phyloP scores from a whole-genome alignment of 1,140 invertebrate species.

The Belonocnema kinseyi region DNA sequence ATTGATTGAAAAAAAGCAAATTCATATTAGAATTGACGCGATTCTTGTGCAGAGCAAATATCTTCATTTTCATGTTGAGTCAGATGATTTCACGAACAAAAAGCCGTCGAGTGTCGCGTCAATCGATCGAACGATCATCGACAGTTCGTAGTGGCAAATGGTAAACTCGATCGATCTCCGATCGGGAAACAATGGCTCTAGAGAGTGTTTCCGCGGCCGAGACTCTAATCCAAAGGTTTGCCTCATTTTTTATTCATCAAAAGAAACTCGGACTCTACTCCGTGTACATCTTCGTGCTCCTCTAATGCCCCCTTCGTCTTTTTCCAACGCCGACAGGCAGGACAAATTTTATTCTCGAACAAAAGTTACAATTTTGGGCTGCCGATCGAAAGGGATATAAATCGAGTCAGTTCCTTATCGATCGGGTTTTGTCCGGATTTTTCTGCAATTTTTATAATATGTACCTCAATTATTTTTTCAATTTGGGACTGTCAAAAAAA shows the following conservation, averaged over 20 bases:
- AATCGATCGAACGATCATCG: constrained; percentile 66
- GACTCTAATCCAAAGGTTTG: constrained; percentile 76
- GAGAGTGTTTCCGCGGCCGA: constrained; percentile 75
- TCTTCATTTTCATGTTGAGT: constrained; percentile 14
- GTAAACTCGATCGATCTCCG: constrained; percentile 60
- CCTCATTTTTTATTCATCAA: constrained; percentile 67
- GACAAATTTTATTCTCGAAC: not conserved
- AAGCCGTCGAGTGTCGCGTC: constrained; percentile 51
- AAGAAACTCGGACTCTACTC: constrained; percentile 39
- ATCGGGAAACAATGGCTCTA: constrained; percentile 72
- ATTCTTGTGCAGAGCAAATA: constrained; percentile 26
- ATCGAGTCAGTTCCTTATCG: not conserved
- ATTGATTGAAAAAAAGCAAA: constrained; percentile 23
- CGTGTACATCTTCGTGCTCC: constrained; percentile 8
- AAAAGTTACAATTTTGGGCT: not conserved
- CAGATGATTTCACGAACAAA: constrained; percentile 31
- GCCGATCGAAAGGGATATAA: constrained; percentile 14
- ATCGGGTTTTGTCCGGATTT: not conserved
- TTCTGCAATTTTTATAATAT: not conserved
- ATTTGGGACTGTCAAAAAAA: not conserved
- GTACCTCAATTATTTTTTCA: not conserved
- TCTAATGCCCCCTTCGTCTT: constrained; percentile 5
- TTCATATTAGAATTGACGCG: constrained; percentile 20
- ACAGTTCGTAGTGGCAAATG: constrained; percentile 66
- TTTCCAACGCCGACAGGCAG: constrained; percentile 1